These are phyloP conservation scores for Venustaconcha ellipsiformis DNA, from an alignment of 1,140 invertebrate genomes.

Conservation along the genomic window DNA sequence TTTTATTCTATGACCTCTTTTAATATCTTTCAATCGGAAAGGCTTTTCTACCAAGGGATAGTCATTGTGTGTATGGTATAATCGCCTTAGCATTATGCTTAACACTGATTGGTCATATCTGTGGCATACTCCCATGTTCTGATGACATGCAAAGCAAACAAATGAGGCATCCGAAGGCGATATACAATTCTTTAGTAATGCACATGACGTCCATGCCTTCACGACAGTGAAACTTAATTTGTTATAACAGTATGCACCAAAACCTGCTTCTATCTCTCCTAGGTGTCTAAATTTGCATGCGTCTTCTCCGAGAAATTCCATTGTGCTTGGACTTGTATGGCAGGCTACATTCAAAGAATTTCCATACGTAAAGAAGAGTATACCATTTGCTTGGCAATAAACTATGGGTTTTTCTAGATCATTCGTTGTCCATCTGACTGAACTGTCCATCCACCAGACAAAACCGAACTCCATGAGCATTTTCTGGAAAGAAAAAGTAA, in stretches of 20 bases:
- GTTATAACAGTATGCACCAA: constrained; percentile 3
- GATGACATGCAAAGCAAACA: neutral
- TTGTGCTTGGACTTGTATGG: constrained; percentile 3
- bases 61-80: constrained; percentile 3
- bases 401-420: neutral
- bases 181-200: constrained; percentile 7
- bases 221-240: neutral
- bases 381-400: neutral
- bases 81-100: neutral
- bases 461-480: constrained; percentile 18
- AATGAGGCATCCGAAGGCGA: neutral
- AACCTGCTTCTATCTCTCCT: neutral
- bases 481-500: constrained; percentile 2
- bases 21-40: constrained; percentile 6
- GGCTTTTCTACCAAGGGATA: neutral
- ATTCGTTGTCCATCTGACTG: neutral
- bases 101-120: constrained; percentile 18
- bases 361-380: neutral
- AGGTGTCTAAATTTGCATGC: constrained; percentile 18
- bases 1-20: neutral
- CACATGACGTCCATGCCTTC: constrained; percentile 1
- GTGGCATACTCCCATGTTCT: constrained; percentile 2
- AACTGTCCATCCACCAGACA: constrained; percentile 18
- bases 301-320: constrained; percentile 10
- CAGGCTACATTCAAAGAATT: constrained; percentile 1